Percentiles rank a stretch among this genome's conserved stretches.
These are phyloP conservation scores for Psittacara wagleri DNA, from an alignment of 2,113 vertebrate genomes.

Conservation along the genomic window DNA sequence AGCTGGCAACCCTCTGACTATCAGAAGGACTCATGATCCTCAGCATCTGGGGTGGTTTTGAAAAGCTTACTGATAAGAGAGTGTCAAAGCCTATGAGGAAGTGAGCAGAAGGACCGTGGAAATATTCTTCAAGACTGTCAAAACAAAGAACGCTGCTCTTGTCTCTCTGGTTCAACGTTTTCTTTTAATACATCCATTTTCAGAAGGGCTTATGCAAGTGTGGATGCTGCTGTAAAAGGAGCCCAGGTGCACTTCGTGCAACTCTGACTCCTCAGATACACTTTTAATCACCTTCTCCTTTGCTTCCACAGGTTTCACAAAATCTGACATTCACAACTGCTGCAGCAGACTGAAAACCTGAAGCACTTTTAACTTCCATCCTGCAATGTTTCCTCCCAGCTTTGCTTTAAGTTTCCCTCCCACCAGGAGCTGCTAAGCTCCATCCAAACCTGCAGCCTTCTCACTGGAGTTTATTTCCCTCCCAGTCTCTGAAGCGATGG, in stretches of 20 bases:
- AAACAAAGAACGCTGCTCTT: neutral
- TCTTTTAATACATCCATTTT: neutral
- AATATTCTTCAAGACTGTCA: neutral
- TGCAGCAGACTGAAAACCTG: neutral
- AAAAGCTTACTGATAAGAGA: neutral
- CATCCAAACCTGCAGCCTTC: neutral
- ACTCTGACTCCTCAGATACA: neutral
- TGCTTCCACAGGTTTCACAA: neutral
- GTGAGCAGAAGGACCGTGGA: neutral
- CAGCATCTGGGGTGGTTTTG: neutral
- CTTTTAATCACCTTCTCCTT: neutral
- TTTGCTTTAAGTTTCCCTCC: neutral
- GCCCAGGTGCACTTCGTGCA: neutral
- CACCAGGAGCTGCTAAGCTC: fast-evolving
- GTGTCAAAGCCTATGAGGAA: neutral
- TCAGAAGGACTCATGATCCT: neutral
- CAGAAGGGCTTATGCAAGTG: neutral
- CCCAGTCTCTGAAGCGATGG: neutral
- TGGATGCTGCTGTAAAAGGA: neutral
- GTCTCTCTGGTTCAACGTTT: neutral
- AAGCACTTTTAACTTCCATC: neutral
- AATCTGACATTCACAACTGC: neutral
- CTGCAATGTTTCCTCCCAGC: neutral
- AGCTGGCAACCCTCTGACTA: neutral
- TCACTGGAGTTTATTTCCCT: neutral